Percentiles rank a stretch among this genome's conserved stretches.
These are phyloP conservation scores for Podilymbus podiceps DNA, from an alignment of 2,113 vertebrate genomes.

Conservation along the genomic window DNA sequence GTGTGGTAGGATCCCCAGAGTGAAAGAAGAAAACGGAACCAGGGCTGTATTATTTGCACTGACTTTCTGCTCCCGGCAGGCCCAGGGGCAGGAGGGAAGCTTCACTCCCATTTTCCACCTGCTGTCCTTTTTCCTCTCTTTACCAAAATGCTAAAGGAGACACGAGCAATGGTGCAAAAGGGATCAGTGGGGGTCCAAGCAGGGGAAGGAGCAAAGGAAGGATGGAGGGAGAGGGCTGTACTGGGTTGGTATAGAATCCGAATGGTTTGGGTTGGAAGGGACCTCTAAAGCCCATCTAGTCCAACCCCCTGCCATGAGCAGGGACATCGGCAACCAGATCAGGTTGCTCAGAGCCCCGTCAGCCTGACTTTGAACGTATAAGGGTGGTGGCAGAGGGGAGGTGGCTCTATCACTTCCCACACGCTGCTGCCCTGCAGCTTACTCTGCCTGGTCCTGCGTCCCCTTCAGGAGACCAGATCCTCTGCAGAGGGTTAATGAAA, in stretches of 20 bases:
- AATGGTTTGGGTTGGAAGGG: neutral
- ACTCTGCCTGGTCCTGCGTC: neutral
- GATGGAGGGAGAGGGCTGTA: neutral
- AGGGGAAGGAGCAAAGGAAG: neutral
- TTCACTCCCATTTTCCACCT: neutral
- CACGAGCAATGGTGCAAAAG: neutral
- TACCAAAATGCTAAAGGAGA: neutral
- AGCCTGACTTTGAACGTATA: neutral
- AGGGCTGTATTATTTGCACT: neutral
- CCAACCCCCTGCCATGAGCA: neutral
- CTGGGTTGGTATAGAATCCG: neutral
- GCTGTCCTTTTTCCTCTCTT: neutral
- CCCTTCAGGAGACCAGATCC: neutral
- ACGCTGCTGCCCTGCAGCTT: neutral
- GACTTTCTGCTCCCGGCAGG: neutral
- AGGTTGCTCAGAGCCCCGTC: neutral
- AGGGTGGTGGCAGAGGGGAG: neutral
- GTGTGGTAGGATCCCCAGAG: neutral
- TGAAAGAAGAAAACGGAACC: neutral
- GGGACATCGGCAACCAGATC: neutral
- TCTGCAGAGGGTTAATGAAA: neutral
- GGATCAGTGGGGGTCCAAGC: neutral
- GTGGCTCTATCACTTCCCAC: neutral
- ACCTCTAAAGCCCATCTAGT: neutral
- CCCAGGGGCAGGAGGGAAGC: neutral